Evolutionary conservation across 2,113 vertebrate genomes (phyloP).

Genomic region (Myotis yumanensis): DNA sequence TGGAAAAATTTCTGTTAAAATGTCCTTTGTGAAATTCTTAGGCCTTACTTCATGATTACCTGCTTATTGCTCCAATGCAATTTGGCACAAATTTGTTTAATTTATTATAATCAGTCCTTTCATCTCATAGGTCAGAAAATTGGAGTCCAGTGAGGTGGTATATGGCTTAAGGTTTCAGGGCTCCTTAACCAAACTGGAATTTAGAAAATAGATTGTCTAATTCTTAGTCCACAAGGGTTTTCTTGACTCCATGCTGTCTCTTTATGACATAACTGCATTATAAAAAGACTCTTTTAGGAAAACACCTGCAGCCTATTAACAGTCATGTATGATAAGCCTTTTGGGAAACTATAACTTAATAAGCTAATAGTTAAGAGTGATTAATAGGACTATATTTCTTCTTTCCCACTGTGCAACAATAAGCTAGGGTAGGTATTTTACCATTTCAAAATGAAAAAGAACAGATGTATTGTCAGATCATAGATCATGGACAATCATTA

Average conservation of each 20-base stretch:
- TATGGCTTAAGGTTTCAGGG: neutral
- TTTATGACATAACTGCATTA: conserved; percentile 71
- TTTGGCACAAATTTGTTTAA: neutral
- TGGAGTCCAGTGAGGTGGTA: neutral
- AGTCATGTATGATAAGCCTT: conserved; percentile 74
- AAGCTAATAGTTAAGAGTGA: conserved; percentile 83
- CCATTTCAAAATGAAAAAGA: conserved; percentile 79
- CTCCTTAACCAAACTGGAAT: conserved; percentile 32
- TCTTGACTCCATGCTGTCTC: neutral
- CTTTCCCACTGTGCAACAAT: conserved; percentile 77
- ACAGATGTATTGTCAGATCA: conserved; percentile 85
- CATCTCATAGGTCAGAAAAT: conserved; percentile 24
- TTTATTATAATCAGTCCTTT: conserved; percentile 5
- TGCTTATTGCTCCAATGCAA: neutral
- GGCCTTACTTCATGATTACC: neutral
- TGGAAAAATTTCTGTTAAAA: conserved; percentile 36
- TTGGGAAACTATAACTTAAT: conserved; percentile 83
- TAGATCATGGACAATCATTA: conserved; percentile 86
- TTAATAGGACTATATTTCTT: conserved; percentile 82
- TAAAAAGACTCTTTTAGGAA: conserved; percentile 69
- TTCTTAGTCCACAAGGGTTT: conserved; percentile 38
- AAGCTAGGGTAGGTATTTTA: conserved; percentile 76
- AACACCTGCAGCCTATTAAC: conserved; percentile 81
- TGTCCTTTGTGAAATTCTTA: neutral
- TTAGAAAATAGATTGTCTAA: conserved; percentile 36